phyloP scores from a whole-genome alignment of 2,113 vertebrate species.

The Archocentrus centrarchus region DNA sequence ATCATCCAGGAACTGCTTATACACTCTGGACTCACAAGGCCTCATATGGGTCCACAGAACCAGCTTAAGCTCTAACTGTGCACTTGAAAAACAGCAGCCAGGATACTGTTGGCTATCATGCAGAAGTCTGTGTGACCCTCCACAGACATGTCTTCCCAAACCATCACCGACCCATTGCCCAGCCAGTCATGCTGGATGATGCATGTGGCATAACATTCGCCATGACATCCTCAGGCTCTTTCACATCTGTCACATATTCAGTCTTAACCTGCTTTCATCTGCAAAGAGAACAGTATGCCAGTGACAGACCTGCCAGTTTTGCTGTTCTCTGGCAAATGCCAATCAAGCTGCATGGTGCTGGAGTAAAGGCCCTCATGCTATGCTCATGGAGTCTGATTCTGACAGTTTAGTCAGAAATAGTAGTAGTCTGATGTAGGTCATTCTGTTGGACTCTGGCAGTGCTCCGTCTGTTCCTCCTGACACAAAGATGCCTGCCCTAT shows the following conservation, averaged over 20 bases:
- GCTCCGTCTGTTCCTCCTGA: not conserved
- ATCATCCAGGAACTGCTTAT: not conserved
- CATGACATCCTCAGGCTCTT: not conserved
- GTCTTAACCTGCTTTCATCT: not conserved
- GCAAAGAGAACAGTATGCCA: fast-evolving
- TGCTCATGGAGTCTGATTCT: no score
- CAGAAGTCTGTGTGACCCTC: not conserved
- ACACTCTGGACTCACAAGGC: not conserved
- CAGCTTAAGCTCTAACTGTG: not conserved
- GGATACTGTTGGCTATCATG: not conserved
- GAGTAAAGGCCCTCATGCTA: not conserved
- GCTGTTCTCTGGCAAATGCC: not conserved
- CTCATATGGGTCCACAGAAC: not conserved
- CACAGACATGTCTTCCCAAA: not conserved
- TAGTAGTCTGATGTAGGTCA: not conserved
- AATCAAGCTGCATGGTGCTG: not conserved
- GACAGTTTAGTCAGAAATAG: not conserved
- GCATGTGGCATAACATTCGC: not conserved
- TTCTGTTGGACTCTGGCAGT: not conserved
- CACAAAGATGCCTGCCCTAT: not conserved
- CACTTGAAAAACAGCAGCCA: not conserved
- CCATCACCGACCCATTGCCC: not conserved
- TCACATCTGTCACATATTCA: not conserved
- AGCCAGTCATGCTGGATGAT: not conserved
- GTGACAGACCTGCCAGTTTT: not conserved